phyloP scores from a whole-genome alignment of 2,797 vertebrate genomes.

The Craterocephalus amniculus region DNA sequence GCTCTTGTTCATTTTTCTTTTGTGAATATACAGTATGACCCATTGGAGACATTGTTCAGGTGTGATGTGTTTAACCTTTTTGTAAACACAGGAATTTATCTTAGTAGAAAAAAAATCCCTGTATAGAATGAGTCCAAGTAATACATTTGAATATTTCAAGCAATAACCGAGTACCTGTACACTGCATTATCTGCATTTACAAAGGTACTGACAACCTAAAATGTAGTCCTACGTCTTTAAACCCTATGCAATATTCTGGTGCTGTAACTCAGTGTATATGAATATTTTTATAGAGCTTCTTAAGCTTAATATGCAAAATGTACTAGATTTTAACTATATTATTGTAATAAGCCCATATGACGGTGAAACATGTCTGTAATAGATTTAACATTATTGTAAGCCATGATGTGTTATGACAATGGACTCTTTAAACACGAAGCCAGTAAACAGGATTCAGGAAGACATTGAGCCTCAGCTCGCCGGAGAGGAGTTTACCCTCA shows the following conservation, averaged over 20 bases:
- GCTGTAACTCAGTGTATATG: constrained; percentile 77
- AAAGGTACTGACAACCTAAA: constrained; percentile 67
- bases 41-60: constrained; percentile 39
- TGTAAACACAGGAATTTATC: constrained; percentile 17
- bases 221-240: constrained; percentile 53
- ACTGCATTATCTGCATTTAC: constrained; percentile 64
- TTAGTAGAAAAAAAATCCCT: constrained; percentile 33
- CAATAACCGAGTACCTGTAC: constrained; percentile 71
- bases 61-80: constrained; percentile 39
- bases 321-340: constrained; percentile 65
- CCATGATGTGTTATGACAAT: constrained; percentile 31
- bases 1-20: constrained; percentile 12
- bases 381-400: constrained; percentile 58
- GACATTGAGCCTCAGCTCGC: constrained; percentile 50
- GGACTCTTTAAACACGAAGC: constrained; percentile 53
- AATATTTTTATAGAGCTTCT: constrained; percentile 74
- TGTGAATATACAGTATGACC: constrained; percentile 5
- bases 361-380: constrained; percentile 55
- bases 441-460: constrained; percentile 58
- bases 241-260: constrained; percentile 72
- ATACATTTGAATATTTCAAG: constrained; percentile 46
- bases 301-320: constrained; percentile 72
- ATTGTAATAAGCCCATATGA: constrained; percentile 64
- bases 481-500: constrained; percentile 49
- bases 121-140: constrained; percentile 43